These are phyloP conservation scores for Anagrus nilaparvatae DNA, from an alignment of 1,140 invertebrate genomes.

Conservation along the genomic window DNA sequence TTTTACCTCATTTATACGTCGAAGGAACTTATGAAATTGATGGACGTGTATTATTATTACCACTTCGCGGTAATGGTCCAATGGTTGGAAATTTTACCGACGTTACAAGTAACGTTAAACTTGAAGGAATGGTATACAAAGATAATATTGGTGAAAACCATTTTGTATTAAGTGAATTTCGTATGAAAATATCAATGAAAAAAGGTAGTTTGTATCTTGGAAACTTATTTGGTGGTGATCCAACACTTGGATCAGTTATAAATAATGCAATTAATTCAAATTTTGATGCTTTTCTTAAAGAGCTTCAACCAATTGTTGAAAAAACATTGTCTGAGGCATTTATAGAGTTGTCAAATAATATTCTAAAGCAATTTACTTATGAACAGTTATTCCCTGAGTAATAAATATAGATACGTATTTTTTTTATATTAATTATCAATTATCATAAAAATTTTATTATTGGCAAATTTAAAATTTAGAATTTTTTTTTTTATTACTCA, in stretches of 20 bases:
- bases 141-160: slow-evolving; percentile 42
- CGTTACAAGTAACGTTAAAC: slow-evolving; percentile 41
- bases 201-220: slow-evolving; percentile 48
- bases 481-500: too few species aligned
- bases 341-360: slow-evolving; percentile 47
- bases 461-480: too few species aligned
- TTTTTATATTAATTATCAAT: too few species aligned
- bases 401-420: too few species aligned
- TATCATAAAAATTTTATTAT: too few species aligned
- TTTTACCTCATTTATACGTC: slow-evolving; percentile 45
- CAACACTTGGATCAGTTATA: slow-evolving; percentile 42
- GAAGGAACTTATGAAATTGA: slow-evolving; percentile 51
- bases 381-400: slow-evolving; percentile 47
- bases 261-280: slow-evolving; percentile 56
- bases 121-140: slow-evolving; percentile 38
- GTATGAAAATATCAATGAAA: slow-evolving; percentile 46
- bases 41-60: slow-evolving; percentile 49
- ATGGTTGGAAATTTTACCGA: slow-evolving; percentile 52
- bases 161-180: slow-evolving; percentile 42
- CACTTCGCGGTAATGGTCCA: slow-evolving; percentile 49
- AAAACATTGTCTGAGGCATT: slow-evolving; percentile 44
- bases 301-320: slow-evolving; percentile 49
- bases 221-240: slow-evolving; percentile 54
- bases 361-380: slow-evolving; percentile 44
- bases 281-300: slow-evolving; percentile 45